Conservation (phyloP, 2,113 vertebrate species). For the Amphilophus citrinellus region DNA sequence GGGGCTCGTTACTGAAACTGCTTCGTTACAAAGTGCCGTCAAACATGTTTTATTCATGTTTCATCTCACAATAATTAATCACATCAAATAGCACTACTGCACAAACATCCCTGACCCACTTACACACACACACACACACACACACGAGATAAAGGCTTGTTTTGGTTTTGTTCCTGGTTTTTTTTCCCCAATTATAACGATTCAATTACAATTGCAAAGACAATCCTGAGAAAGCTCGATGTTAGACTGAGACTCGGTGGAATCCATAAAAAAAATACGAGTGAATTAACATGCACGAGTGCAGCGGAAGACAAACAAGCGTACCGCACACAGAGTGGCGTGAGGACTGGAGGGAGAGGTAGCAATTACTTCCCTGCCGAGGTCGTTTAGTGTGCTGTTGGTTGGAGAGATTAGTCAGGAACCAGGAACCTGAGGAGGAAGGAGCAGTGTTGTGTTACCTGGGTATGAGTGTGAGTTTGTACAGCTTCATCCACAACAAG, state of each 20-base stretch:
- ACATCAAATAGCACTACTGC: constrained; percentile 32
- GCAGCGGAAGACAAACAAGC: neutral
- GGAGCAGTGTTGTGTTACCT: neutral
- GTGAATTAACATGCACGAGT: neutral
- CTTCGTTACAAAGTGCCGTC: constrained; percentile 40
- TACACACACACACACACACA: neutral
- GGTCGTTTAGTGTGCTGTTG: neutral
- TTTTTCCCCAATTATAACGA: constrained; percentile 11
- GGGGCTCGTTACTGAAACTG: constrained; percentile 35
- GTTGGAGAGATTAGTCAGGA: neutral
- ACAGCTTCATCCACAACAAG: neutral
- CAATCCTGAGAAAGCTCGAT: neutral
- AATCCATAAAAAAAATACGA: constrained; percentile 12
- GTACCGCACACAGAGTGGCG: neutral
- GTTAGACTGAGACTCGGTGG: neutral
- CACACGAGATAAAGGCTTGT: neutral
- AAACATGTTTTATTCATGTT: constrained; percentile 59
- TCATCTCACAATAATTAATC: constrained; percentile 41
- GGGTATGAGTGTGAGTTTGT: neutral
- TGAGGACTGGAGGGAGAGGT: neutral
- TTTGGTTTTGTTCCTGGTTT: neutral
- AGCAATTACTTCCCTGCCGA: constrained; percentile 21
- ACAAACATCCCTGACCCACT: constrained; percentile 51
- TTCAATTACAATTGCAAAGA: constrained; percentile 6
- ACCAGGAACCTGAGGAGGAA: neutral